These are phyloP conservation scores for Drosophila silvestris DNA, from an alignment of 2,888 invertebrate species.

Conservation along the genomic window DNA sequence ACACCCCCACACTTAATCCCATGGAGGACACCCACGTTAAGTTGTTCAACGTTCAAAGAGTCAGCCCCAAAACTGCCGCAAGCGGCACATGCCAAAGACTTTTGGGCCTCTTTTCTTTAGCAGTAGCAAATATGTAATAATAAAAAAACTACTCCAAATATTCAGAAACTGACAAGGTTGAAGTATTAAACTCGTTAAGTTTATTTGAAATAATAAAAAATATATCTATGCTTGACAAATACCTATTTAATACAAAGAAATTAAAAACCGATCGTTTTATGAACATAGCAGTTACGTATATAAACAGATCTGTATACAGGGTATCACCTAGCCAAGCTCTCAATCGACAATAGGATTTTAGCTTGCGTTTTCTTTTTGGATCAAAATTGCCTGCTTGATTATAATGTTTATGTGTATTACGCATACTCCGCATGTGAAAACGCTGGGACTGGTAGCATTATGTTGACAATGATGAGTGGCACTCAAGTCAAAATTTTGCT, in stretches of 20 bases:
- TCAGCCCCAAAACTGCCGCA: background rate
- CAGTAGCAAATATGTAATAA: constrained; percentile 6
- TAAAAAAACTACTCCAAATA: background rate
- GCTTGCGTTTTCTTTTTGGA: constrained; percentile 12
- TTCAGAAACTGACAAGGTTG: background rate
- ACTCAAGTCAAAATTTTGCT: constrained; percentile 75
- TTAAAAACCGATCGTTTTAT: background rate
- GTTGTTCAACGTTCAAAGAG: background rate
- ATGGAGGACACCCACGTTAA: background rate
- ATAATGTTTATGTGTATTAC: constrained; percentile 71
- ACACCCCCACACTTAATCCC: background rate
- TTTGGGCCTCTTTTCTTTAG: background rate
- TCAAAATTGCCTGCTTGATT: constrained; percentile 49
- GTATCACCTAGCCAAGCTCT: background rate
- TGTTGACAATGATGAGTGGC: constrained; percentile 70
- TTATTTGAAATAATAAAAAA: background rate
- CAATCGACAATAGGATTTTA: background rate
- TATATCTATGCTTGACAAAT: background rate
- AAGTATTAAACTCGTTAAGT: background rate
- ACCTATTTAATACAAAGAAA: background rate
- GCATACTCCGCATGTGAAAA: constrained; percentile 57
- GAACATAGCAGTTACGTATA: background rate
- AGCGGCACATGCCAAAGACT: constrained; percentile 21
- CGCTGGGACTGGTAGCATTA: constrained; percentile 39
- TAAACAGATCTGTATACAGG: background rate